Conservation (phyloP, 2,113 vertebrate genomes). For the Esox niger region DNA sequence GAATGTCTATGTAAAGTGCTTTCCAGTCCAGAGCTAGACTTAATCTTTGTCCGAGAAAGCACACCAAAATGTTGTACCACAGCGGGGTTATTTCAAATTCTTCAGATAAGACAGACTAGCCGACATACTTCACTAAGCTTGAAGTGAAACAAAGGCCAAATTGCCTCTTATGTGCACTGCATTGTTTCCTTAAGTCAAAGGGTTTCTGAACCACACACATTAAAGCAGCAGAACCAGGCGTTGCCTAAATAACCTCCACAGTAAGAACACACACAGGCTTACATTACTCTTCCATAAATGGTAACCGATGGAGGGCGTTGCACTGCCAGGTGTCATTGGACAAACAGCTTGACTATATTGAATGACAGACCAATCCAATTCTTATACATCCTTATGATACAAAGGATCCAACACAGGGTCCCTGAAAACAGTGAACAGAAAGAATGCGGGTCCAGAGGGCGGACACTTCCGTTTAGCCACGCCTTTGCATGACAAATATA, state of each 20-base stretch:
- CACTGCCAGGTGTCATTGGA: not conserved
- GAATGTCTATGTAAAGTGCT: too few species aligned
- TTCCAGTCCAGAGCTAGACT: too few species aligned
- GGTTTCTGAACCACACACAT: slow-evolving; percentile 10
- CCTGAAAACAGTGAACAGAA: too few species aligned
- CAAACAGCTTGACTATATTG: slow-evolving; percentile 23
- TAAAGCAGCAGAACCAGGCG: slow-evolving; percentile 21
- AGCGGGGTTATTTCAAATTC: slow-evolving; percentile 13
- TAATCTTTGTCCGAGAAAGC: too few species aligned
- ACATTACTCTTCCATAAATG: not conserved
- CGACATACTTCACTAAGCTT: slow-evolving; percentile 31
- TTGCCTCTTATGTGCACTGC: slow-evolving; percentile 40
- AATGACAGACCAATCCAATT: slow-evolving; percentile 27
- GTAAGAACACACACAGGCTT: slow-evolving; percentile 19
- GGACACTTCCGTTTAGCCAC: too few species aligned
- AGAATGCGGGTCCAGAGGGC: too few species aligned
- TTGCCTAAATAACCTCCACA: slow-evolving; percentile 18
- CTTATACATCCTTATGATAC: not conserved
- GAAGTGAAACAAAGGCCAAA: slow-evolving; percentile 45
- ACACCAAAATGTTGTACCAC: slow-evolving; percentile 1
- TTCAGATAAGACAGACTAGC: slow-evolving; percentile 25
- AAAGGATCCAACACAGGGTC: too few species aligned
- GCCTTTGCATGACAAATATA: too few species aligned
- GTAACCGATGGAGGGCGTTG: not conserved
- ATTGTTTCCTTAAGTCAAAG: slow-evolving; percentile 27